Evolutionary conservation across 2,797 vertebrate genomes (phyloP), one percentile per base, ranked within the genome.

Genomic region (Onychomys arenicola): DNA sequence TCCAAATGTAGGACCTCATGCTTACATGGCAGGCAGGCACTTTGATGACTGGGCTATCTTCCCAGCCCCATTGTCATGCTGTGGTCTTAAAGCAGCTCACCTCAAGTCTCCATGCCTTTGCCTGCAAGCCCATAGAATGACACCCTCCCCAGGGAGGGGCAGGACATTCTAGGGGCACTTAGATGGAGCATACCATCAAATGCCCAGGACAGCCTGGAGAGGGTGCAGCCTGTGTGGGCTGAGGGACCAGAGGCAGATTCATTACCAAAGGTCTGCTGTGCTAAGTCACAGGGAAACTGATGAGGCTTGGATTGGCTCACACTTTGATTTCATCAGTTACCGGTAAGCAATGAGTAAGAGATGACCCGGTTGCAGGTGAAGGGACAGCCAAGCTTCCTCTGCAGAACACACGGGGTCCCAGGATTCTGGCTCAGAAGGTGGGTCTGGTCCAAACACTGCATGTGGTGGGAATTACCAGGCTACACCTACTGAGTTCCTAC

Each of bases 251-350:
- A 92, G 96, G 94, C 12, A 4, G 27, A 73, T 73, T 93, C 77
- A 5, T 43, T 52, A 2, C 5, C 27, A 27, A 16, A 55, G 84
- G 13, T 34, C 23, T 88, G 37, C 34, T 83, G 37, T 78, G 34
- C 89, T 55, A 32, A 2, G 88, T 2, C 29, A 61, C 92, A 21
- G 0, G 13, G 59, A 96, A 93, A 55, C 52, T 6, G 14, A 11
- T 0, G 13, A 67, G 59, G 87, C 43, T 75, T 1, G 82, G 82
- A 43, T 95, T 88, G 89, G 78, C 83, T 93, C 92, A 69, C 76
- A 89, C 65, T 86, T 87, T 61, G 81, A 89, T 73, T 61, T 89
- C 96, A 96, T 91, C 17, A 29, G 40, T 90, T 65, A 59, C 76
- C 55, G 63, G 43, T 17, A 0, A 19, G 86, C 1, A 13, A 59